These are phyloP conservation scores for Penaeus vannamei DNA, from an alignment of 1,140 invertebrate species.

Conservation along the genomic window DNA sequence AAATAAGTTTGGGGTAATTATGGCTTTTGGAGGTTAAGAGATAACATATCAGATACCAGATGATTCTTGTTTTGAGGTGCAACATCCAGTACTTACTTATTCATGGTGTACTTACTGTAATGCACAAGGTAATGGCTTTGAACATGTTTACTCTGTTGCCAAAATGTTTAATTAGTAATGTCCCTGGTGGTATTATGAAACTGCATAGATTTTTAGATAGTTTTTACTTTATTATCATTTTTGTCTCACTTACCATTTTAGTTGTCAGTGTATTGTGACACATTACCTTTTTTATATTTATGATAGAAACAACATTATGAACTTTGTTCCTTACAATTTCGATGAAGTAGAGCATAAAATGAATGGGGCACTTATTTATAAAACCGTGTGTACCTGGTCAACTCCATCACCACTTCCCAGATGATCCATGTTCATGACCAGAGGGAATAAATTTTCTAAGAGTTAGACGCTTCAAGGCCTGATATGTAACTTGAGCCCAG, in stretches of 20 bases:
- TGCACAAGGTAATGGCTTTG: too few relatives aligned
- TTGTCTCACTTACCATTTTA: not conserved
- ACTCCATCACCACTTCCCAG: constrained; percentile 44
- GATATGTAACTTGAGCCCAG: constrained; percentile 37
- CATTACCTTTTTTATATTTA: not conserved
- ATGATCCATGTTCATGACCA: not conserved
- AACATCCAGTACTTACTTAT: too few relatives aligned
- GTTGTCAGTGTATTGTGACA: not conserved
- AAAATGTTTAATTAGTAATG: too few relatives aligned
- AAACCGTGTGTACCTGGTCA: constrained; percentile 39
- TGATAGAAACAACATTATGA: not conserved
- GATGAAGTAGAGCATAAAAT: not conserved
- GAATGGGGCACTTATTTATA: not conserved
- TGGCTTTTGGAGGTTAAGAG: too few relatives aligned
- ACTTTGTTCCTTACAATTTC: not conserved
- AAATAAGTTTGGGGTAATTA: too few relatives aligned
- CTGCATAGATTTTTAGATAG: too few relatives aligned
- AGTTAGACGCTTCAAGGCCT: constrained; percentile 25
- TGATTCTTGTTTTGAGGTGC: too few relatives aligned
- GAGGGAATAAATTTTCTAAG: not conserved
- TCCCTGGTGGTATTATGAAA: too few relatives aligned
- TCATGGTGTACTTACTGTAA: too few relatives aligned
- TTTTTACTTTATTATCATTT: not conserved
- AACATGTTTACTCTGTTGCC: too few relatives aligned
- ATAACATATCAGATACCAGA: too few relatives aligned